phyloP scores from a whole-genome alignment of 1,140 invertebrate genomes.

The Nephila pilipes region DNA sequence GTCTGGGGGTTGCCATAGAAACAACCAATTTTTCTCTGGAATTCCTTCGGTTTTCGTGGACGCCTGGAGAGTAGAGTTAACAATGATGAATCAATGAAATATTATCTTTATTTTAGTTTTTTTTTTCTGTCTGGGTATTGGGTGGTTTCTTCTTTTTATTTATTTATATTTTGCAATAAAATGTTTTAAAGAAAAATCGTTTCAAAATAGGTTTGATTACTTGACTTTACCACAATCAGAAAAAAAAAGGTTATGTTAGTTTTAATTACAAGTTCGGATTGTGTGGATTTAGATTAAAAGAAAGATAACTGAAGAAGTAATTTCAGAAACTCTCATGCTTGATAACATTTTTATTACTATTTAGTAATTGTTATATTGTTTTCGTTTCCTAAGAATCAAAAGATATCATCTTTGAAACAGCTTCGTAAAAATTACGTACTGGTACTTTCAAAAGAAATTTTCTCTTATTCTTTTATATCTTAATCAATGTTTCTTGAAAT shows the following conservation, averaged over 20 bases:
- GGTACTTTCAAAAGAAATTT: no score
- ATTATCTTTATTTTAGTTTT: not conserved
- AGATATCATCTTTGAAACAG: no score
- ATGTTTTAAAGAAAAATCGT: not conserved
- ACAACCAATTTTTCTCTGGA: slow-evolving; percentile 20
- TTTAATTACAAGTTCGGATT: not conserved
- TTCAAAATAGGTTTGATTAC: not conserved
- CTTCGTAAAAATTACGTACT: no score
- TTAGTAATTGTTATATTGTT: no score
- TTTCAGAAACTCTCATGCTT: no score
- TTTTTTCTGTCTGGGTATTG: not conserved
- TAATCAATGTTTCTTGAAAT: no score
- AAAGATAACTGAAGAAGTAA: no score
- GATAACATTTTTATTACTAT: no score
- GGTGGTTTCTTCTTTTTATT: not conserved
- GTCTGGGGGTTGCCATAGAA: slow-evolving; percentile 36
- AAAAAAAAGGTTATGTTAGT: not conserved
- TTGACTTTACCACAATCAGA: no score
- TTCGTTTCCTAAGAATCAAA: no score
- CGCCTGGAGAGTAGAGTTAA: not conserved
- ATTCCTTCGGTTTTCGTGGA: not conserved
- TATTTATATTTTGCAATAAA: not conserved
- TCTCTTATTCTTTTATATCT: no score
- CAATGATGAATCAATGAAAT: slow-evolving; percentile 46
- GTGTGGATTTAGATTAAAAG: not conserved